Evolutionary conservation across 2,113 vertebrate species (phyloP).

Genomic region (pig (Sus scrofa)): T2T-Sscrofa CM000824.6:38069501-38070000

Average conservation of each 20-base stretch:
- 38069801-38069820: not conserved
- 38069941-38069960: no score
- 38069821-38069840: not conserved
- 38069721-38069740: not conserved
- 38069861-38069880: not conserved
- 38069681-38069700: not conserved
- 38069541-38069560: not conserved
- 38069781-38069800: not conserved
- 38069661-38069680: not conserved
- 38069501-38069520: no score
- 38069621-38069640: not conserved
- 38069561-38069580: not conserved
- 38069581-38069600: not conserved
- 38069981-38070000: no score
- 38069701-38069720: not conserved
- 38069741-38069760: not conserved
- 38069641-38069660: not conserved
- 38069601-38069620: not conserved
- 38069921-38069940: no score
- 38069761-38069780: not conserved
- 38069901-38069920: no score
- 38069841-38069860: not conserved
- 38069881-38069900: not conserved
- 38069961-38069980: no score
- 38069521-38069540: not conserved